Conservation (phyloP, 2,113 vertebrate species). For the Pimephales promelas region DNA sequence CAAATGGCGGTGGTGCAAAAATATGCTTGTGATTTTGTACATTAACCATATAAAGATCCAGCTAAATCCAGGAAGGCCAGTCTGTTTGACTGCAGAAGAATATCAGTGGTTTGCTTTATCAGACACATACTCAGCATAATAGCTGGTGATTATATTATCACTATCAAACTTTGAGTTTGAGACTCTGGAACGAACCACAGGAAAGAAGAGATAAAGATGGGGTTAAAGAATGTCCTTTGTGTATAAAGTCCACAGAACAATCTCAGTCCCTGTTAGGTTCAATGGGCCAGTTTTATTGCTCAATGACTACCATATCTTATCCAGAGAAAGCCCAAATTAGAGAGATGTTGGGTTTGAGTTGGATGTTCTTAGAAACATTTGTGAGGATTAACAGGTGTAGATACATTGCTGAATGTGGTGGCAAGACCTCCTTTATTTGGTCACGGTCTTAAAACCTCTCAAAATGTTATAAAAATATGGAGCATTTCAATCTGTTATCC, state of each 20-base stretch:
- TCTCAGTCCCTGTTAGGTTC: conserved; percentile 47
- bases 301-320: conserved; percentile 53
- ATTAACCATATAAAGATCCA: conserved; percentile 18
- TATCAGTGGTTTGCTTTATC: conserved; percentile 28
- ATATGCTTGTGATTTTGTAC: not conserved
- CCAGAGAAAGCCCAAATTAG: not conserved
- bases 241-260: conserved; percentile 51
- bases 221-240: conserved; percentile 1
- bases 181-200: not conserved
- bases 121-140: conserved; percentile 36
- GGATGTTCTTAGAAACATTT: conserved; percentile 15
- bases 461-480: not conserved
- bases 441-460: not conserved
- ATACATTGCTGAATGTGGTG: not conserved
- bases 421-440: not conserved
- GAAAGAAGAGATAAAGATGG: conserved; percentile 20
- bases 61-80: not conserved
- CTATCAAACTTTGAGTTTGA: conserved; percentile 26
- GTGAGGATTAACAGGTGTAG: conserved; percentile 16
- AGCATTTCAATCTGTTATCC: not conserved
- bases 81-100: not conserved
- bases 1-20: conserved; percentile 13
- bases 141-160: conserved; percentile 40
- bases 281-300: conserved; percentile 54
- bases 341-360: not conserved